Evolutionary conservation across 2,113 vertebrate species (phyloP).

Genomic region (Oncorhynchus nerka): DNA sequence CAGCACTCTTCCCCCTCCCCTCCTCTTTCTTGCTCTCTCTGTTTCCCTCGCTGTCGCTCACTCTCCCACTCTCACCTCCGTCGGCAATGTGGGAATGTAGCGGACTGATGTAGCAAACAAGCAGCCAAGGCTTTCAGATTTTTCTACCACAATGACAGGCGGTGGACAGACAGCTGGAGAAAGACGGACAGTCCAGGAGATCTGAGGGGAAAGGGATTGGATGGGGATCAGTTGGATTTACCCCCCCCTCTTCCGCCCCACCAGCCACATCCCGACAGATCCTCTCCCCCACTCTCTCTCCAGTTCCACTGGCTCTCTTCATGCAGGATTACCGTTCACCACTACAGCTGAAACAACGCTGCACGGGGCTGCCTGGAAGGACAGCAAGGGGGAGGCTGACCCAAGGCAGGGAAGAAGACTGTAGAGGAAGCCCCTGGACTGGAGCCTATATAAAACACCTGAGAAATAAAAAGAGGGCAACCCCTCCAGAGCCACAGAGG

Average conservation of each 20-base stretch:
- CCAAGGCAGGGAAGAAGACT: constrained; percentile 7
- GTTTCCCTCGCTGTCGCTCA: neutral
- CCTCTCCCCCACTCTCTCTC: constrained; percentile 30
- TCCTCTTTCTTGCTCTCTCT: constrained; percentile 11
- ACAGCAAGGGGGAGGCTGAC: constrained; percentile 22
- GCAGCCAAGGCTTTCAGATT: constrained; percentile 9
- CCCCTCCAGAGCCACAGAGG: neutral
- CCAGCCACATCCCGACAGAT: constrained; percentile 11
- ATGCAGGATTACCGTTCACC: constrained; percentile 58
- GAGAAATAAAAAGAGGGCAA: neutral
- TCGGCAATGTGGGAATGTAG: constrained; percentile 79
- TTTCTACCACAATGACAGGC: constrained; percentile 37
- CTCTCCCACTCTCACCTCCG: constrained; percentile 15
- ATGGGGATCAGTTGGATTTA: constrained; percentile 66
- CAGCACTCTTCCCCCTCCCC: constrained; percentile 47
- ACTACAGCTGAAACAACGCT: constrained; percentile 39
- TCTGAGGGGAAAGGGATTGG: constrained; percentile 33
- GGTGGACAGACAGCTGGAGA: constrained; percentile 28
- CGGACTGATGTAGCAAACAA: constrained; percentile 52
- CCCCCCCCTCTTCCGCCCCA: constrained; percentile 13
- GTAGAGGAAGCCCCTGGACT: neutral
- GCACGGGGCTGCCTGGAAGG: constrained; percentile 28
- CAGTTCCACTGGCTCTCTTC: constrained; percentile 35
- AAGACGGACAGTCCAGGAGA: constrained; percentile 6
- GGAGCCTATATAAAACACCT: neutral